These are phyloP conservation scores for Pardalotus punctatus DNA, from an alignment of 2,113 vertebrate species.

Conservation along the genomic window DNA sequence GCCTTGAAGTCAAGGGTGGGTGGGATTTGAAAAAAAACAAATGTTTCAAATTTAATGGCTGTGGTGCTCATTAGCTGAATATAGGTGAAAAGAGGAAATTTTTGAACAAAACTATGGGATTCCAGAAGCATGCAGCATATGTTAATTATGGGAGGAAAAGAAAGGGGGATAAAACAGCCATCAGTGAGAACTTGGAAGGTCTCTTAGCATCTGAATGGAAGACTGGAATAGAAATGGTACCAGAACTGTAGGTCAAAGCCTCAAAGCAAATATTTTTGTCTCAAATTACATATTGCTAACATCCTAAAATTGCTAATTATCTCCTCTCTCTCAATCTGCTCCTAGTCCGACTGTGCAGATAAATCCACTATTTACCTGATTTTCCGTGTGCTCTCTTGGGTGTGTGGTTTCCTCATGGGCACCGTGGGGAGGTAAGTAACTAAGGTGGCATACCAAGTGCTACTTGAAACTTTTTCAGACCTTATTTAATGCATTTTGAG, in stretches of 20 bases:
- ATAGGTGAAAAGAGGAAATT: background rate
- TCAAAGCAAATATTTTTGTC: conserved; percentile 12
- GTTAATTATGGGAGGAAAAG: background rate
- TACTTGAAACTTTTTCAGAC: background rate
- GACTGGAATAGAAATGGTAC: background rate
- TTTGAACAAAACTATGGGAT: background rate
- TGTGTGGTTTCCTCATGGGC: background rate
- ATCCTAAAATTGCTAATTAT: background rate
- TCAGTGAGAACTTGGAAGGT: background rate
- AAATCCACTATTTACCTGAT: background rate
- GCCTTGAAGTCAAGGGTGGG: background rate
- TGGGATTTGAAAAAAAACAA: background rate
- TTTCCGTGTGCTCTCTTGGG: background rate
- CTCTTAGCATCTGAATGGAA: background rate
- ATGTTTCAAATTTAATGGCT: background rate
- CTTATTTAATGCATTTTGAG: background rate
- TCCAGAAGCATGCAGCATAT: background rate
- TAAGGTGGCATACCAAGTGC: background rate
- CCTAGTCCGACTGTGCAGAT: background rate
- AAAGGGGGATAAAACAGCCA: background rate
- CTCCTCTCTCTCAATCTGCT: background rate
- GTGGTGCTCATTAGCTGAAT: background rate
- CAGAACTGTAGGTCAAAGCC: background rate
- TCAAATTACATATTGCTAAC: background rate
- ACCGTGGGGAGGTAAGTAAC: background rate